Conservation (phyloP, 64 coral and sea anemone species). For the Hydrozoanthus tunicans region DNA sequence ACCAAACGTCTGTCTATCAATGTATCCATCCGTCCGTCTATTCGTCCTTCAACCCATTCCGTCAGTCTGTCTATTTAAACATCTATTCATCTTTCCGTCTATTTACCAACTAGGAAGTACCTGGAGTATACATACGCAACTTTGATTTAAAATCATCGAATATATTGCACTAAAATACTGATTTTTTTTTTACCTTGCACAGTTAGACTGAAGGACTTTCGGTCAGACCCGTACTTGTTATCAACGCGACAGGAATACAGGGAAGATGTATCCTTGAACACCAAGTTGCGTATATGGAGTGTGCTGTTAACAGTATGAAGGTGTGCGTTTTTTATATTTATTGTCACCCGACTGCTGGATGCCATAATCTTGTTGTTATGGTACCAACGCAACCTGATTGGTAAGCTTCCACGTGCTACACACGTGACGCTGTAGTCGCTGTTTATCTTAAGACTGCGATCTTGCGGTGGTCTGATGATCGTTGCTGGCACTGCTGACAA, state of each 20-base stretch:
- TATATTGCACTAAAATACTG: too few relatives aligned
- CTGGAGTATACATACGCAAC: too few relatives aligned
- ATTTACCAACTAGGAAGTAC: too few relatives aligned
- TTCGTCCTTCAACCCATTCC: too few relatives aligned
- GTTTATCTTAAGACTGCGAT: slow-evolving; percentile 44
- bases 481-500: slow-evolving; percentile 94
- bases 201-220: slow-evolving; percentile 64
- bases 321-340: background rate
- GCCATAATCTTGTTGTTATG: slow-evolving; percentile 56
- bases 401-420: slow-evolving; percentile 67
- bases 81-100: too few relatives aligned
- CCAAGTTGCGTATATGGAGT: slow-evolving; percentile 50
- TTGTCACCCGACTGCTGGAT: slow-evolving; percentile 32
- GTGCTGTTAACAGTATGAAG: slow-evolving; percentile 69
- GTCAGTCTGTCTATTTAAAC: too few relatives aligned
- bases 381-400: slow-evolving; percentile 77
- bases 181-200: slow-evolving; percentile 66
- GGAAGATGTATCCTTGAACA: slow-evolving; percentile 65
- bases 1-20: too few relatives aligned
- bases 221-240: slow-evolving; percentile 69
- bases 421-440: slow-evolving; percentile 60
- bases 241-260: slow-evolving; percentile 71
- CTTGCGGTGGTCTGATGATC: slow-evolving; percentile 65
- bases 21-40: too few relatives aligned
- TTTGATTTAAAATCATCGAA: too few relatives aligned